Evolutionary conservation across 1,140 invertebrate genomes (phyloP).

Genomic region (Cotesia typhae): DNA sequence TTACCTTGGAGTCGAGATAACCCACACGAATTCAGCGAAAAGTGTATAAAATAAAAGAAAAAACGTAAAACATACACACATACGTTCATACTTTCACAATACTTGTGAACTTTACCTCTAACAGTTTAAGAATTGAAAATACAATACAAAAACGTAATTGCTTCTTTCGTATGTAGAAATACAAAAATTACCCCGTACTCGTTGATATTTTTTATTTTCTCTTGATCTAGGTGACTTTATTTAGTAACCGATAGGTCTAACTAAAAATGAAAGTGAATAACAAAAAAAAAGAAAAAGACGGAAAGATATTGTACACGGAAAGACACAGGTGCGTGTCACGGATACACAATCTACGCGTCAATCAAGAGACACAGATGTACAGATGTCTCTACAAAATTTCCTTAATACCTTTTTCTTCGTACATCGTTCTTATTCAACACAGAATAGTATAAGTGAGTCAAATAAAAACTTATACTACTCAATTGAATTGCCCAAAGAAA

Average conservation of each 20-base stretch:
- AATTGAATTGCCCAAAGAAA: no score
- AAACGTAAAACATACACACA: not conserved
- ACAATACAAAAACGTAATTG: not conserved
- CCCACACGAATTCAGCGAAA: slow-evolving; percentile 14
- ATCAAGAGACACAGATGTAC: slow-evolving; percentile 57
- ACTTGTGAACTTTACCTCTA: not conserved
- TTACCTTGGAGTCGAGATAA: slow-evolving; percentile 45
- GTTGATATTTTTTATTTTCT: no score
- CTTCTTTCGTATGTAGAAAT: not conserved
- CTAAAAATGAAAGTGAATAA: not conserved
- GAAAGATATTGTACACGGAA: not conserved
- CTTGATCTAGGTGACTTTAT: no score
- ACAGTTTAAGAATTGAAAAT: slow-evolving; percentile 24
- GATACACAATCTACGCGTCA: slow-evolving; percentile 58
- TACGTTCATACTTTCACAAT: no score
- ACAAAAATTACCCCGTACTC: no score
- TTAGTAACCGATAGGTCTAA: no score
- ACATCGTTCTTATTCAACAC: not conserved
- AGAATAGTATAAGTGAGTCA: no score
- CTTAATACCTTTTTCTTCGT: slow-evolving; percentile 6
- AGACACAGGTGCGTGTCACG: slow-evolving; percentile 55
- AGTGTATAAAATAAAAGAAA: slow-evolving; percentile 20
- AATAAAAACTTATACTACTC: no score
- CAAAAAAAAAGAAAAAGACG: slow-evolving; percentile 16
- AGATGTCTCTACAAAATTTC: slow-evolving; percentile 10